Percentiles rank a stretch among this genome's conserved stretches.
Conservation (phyloP, 2,888 invertebrate species). For the Netelia virgata region DNA sequence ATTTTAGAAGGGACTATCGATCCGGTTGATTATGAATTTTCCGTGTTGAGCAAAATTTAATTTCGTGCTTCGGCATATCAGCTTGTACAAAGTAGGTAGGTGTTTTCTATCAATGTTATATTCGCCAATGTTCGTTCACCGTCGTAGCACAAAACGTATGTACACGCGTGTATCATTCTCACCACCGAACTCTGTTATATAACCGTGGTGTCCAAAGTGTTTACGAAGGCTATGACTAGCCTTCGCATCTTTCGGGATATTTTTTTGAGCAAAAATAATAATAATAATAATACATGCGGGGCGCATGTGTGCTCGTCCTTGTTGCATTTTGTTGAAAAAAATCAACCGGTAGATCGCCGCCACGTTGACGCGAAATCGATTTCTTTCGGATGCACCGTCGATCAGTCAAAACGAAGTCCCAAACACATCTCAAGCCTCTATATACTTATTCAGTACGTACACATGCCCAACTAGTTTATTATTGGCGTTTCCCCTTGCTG, state of each 20-base stretch:
- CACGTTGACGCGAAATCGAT: conserved; percentile 14
- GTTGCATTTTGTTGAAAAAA: not conserved
- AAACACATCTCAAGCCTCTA: not conserved
- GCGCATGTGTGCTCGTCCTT: not conserved
- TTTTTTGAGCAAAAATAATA: not conserved
- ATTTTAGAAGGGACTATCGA: not conserved
- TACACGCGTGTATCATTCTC: not conserved
- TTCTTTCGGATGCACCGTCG: conserved; percentile 34
- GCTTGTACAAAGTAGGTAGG: not conserved
- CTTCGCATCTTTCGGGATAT: not conserved
- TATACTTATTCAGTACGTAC: not conserved
- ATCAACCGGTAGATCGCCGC: no score
- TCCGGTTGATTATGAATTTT: not conserved
- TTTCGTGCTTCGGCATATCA: not conserved
- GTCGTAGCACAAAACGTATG: not conserved
- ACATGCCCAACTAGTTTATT: conserved; percentile 63
- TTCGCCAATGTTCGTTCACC: conserved; percentile 1
- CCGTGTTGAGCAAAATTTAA: not conserved
- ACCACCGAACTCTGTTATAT: conserved; percentile 43
- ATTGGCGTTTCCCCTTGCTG: conserved; percentile 66
- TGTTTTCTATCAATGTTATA: conserved; percentile 3
- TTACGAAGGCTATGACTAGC: not conserved
- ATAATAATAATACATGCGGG: conserved; percentile 2
- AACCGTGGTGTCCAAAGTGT: conserved; percentile 23
- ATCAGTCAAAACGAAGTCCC: conserved; percentile 26